Evolutionary conservation across 2,888 invertebrate species (phyloP).

Genomic region (Habrosyne pyritoides): DNA sequence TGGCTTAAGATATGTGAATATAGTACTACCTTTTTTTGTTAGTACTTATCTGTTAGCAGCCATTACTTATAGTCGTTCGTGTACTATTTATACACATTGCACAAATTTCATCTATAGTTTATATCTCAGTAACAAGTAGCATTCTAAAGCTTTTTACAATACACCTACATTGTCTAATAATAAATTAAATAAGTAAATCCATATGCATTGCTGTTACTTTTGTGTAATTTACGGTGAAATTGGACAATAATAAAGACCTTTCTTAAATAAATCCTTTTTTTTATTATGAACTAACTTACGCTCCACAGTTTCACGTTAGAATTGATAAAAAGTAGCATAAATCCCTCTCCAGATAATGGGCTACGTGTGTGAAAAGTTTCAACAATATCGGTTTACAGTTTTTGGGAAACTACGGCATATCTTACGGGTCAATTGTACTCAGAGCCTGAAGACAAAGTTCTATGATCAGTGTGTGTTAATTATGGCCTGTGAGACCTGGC

Average conservation of each 20-base stretch:
- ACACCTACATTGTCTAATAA: constrained; percentile 37
- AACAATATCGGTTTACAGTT: too few species aligned
- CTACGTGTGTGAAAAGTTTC: too few species aligned
- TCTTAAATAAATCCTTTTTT: constrained; percentile 48
- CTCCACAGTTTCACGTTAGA: too few species aligned
- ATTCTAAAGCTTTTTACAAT: constrained; percentile 41
- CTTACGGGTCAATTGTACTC: too few species aligned
- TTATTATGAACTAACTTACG: constrained; percentile 22
- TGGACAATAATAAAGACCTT: constrained; percentile 77
- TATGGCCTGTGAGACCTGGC: too few species aligned
- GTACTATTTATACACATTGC: not conserved
- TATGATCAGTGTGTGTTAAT: too few species aligned
- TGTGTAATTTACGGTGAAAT: constrained; percentile 64
- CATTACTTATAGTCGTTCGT: constrained; percentile 10
- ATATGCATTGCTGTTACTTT: constrained; percentile 59
- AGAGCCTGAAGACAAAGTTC: too few species aligned
- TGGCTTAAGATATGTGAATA: too few species aligned
- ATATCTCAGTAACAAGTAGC: constrained; percentile 17
- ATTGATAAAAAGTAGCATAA: too few species aligned
- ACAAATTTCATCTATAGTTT: constrained; percentile 7
- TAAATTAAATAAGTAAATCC: constrained; percentile 10
- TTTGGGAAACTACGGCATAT: too few species aligned
- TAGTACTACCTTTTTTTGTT: not conserved
- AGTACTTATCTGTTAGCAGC: constrained; percentile 1
- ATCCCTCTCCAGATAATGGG: too few species aligned